Evolutionary conservation across 1,140 invertebrate genomes (phyloP), one percentile per base, ranked within the genome.

Genomic region (Holcopasites calliopsidis): DNA sequence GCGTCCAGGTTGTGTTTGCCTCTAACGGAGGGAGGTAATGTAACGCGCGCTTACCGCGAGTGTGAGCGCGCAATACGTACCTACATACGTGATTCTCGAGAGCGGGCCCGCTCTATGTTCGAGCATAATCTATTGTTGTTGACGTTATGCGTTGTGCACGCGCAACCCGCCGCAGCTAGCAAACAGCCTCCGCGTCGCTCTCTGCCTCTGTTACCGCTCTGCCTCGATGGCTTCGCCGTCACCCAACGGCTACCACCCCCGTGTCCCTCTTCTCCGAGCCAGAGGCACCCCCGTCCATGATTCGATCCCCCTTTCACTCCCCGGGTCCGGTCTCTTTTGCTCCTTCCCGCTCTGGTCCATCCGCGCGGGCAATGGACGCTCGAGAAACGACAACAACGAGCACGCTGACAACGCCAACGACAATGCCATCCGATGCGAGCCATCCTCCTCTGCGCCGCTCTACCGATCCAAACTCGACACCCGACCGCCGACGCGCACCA

Each of bases 81-180:
- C n/a, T n/a, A n/a, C n/a, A n/a, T n/a, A 54, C 64, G 64, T 38
- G 73, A 44, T 66, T 79, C 84, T 69, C 74, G 81, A 84, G 82
- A 79, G 85, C 83, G 82, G 62, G 79, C 75, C 80, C 80, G 80
- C 82, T 88, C 86, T 85, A 87, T 88, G 88, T 87, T 88, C 83
- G 76, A 85, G 88, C 85, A 86, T 91, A 91, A 91, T 91, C 90
- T 89, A 91, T 91, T 91, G 90, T 90, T 90, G 90, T 91, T 91
- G 89, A 91, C 88, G 88, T 90, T 91, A 90, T 91, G 88, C 88
- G 88, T 87, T 87, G 87, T 88, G 88, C 88, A 89, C 87, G 85
- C 86, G 83, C 65, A 47, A 76, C 72, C 61, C 78, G 77, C 72
- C 55, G 49, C 57, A 33, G 16, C 47, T 55, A 44, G 33, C 50